These are phyloP conservation scores for Coptodon rendalli DNA, from an alignment of 2,113 vertebrate genomes.

Conservation along the genomic window DNA sequence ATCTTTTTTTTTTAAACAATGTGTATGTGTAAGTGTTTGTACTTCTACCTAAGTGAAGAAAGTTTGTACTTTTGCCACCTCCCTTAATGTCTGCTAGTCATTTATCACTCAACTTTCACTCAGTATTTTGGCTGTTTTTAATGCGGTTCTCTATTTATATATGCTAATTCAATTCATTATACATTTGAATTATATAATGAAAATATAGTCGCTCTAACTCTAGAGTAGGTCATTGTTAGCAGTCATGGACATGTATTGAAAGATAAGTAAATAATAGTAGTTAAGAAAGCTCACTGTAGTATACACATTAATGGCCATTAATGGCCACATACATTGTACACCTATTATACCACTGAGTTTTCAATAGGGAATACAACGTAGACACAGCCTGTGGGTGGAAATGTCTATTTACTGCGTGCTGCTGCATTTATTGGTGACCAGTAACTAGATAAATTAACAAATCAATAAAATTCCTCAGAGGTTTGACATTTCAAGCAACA, in stretches of 20 bases:
- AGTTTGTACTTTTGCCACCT: neutral
- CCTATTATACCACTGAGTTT: neutral
- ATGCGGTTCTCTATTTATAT: neutral
- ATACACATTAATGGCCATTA: neutral
- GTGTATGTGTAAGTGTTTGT: neutral
- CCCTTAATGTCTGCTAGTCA: neutral
- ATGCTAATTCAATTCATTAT: neutral
- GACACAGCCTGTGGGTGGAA: neutral
- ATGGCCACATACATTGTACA: neutral
- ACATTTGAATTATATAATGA: neutral
- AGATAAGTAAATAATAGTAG: neutral
- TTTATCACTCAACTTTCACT: neutral
- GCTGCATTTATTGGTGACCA: neutral
- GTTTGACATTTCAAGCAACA: conserved; percentile 46
- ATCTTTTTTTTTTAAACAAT: neutral
- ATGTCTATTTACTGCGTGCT: neutral
- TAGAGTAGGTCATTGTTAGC: neutral
- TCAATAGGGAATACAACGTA: neutral
- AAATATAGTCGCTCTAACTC: neutral
- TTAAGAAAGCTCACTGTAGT: neutral
- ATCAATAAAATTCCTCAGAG: conserved; percentile 3
- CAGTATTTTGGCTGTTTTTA: neutral
- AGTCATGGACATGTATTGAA: neutral
- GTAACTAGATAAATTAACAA: conserved; percentile 25
- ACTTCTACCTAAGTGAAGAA: neutral